Evolutionary conservation across 1,140 invertebrate genomes (phyloP), one percentile per base, ranked within the genome.

Genomic region (Spodoptera litura): DNA sequence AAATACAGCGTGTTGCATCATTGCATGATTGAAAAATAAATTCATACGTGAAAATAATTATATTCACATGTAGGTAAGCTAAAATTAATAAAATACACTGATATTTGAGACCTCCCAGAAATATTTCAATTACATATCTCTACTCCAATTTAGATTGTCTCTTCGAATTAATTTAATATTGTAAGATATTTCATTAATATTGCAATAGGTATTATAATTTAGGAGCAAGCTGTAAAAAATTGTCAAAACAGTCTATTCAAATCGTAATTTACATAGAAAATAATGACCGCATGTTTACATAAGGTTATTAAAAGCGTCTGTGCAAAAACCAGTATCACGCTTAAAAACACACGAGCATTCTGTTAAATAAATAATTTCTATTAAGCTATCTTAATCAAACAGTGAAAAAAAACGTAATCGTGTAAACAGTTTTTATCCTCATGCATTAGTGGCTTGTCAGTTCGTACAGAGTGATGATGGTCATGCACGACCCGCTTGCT

Each of bases 381-480:
- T 31, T 70, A 51, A 51, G 44, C 49, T 71, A 71, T 56, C 53
- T 71, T 55, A 73, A 73, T 73, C 71, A 10, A 73, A 13, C n/a
- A 53, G 38, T 44, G n/a, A 61, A 64, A 76, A 64, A 53, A 64
- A 76, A 72, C 35, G 49, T 52, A 35, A 61, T 75, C 58, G 59
- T 76, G 73, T 68, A 68, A 77, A 77, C 61, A 77, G 44, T 77
- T 77, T 66, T 77, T 77, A 66, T 58, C 51, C 10, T 80, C 83
- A 59, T 91, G 89, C 90, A 92, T 92, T 93, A 93, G 87, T 70
- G 72, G 79, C 73, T 84, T 87, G 87, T 92, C 89, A 91, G 84
- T 81, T 25, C 20, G 52, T 31, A 55, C 38, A 38, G 62, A 64
- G 80, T 84, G 87, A 85, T 89, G 89, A 91, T 88, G 81, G 78